A percentile compares a stretch with the other conserved stretches of the same genome.
phyloP scores from a whole-genome alignment of 2,797 vertebrate genomes.

The Danio jaintianensis region DNA sequence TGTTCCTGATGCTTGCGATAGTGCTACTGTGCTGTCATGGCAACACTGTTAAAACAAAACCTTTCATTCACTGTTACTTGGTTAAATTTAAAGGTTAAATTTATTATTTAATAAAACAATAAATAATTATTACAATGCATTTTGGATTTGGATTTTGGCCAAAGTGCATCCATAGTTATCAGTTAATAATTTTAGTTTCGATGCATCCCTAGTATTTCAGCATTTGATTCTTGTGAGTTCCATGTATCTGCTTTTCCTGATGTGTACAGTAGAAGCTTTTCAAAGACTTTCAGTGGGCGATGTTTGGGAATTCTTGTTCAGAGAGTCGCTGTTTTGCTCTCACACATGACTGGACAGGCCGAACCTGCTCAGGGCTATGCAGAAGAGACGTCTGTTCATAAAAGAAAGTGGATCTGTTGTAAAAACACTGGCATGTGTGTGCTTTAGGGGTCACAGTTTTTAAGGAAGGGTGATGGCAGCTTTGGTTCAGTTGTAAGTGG shows the following conservation, averaged over 20 bases:
- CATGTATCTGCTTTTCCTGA: background rate
- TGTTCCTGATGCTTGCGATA: too few relatives aligned
- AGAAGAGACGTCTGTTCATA: conserved; percentile 40
- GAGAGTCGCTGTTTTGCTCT: conserved; percentile 23
- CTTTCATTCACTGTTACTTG: too few relatives aligned
- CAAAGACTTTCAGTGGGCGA: background rate
- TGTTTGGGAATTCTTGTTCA: conserved; percentile 23
- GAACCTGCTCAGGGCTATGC: conserved; percentile 36
- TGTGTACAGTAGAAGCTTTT: conserved; percentile 15
- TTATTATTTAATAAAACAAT: too few relatives aligned
- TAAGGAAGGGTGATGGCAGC: conserved; percentile 30
- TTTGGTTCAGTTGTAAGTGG: conserved; percentile 1
- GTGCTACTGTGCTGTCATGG: too few relatives aligned
- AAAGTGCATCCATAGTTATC: too few relatives aligned
- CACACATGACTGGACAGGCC: conserved; percentile 32
- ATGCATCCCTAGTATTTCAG: too few relatives aligned
- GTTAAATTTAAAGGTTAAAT: too few relatives aligned
- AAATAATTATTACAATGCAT: too few relatives aligned
- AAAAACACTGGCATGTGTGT: conserved; percentile 37
- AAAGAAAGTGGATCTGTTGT: conserved; percentile 35
- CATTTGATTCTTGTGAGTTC: background rate
- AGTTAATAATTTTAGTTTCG: too few relatives aligned
- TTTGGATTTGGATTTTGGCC: too few relatives aligned
- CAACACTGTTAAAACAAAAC: too few relatives aligned
- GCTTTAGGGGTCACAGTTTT: conserved; percentile 55